Evolutionary conservation across 2,113 vertebrate species (phyloP).

Genomic region (Macquaria ambigua): DNA sequence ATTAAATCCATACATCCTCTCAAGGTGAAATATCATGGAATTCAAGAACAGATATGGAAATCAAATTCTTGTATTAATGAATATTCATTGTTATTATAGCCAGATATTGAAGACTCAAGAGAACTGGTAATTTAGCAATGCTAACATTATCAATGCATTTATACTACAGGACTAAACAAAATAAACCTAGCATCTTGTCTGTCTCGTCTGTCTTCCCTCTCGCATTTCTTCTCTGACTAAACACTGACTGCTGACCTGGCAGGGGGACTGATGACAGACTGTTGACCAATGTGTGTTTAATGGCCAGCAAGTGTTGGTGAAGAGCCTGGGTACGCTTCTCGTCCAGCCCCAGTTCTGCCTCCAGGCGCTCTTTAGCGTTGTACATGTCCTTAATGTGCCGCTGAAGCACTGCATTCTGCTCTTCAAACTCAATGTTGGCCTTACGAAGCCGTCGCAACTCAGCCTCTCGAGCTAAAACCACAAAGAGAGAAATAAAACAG

Average conservation of each 20-base stretch:
- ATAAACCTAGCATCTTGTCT: neutral
- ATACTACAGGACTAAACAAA: neutral
- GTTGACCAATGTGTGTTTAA: slow-evolving; percentile 92
- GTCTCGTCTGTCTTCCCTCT: neutral
- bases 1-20: neutral
- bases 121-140: neutral
- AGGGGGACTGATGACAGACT: slow-evolving; percentile 93
- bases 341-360: slow-evolving; percentile 94
- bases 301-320: slow-evolving; percentile 92
- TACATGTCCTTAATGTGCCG: slow-evolving; percentile 97
- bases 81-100: neutral
- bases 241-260: slow-evolving; percentile 85
- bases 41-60: neutral
- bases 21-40: neutral
- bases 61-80: neutral
- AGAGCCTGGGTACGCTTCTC: slow-evolving; percentile 93
- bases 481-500: neutral
- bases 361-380: slow-evolving; percentile 94
- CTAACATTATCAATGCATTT: neutral
- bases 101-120: neutral
- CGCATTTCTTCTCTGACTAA: neutral
- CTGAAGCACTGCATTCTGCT: slow-evolving; percentile 96
- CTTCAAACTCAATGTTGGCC: slow-evolving; percentile 96
- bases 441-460: slow-evolving; percentile 95
- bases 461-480: slow-evolving; percentile 89